These are phyloP conservation scores for Lepus oiostolus DNA, from an alignment of 2,797 vertebrate species.

Conservation along the genomic window DNA sequence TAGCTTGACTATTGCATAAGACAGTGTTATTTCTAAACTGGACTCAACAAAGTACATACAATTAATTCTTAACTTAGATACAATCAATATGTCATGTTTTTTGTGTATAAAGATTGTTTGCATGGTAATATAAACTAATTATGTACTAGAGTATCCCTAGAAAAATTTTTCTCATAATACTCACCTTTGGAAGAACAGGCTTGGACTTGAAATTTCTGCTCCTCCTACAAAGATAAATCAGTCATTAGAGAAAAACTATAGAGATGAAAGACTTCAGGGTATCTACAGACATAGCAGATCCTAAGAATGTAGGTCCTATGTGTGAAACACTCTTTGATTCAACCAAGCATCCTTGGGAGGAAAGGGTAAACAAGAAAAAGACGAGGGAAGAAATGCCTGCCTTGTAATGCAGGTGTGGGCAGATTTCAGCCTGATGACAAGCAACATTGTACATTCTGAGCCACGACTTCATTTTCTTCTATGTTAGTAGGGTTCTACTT, in stretches of 20 bases:
- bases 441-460: slow-evolving; percentile 14
- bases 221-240: slow-evolving; percentile 91
- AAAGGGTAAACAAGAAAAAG: slow-evolving; percentile 25
- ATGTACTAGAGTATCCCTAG: background rate
- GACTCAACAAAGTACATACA: background rate
- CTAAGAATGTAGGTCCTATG: background rate
- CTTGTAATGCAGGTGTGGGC: background rate
- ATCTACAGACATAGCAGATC: background rate
- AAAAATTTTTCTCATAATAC: slow-evolving; percentile 52
- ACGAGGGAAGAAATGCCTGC: background rate
- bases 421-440: slow-evolving; percentile 21
- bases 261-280: slow-evolving; percentile 42
- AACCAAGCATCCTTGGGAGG: slow-evolving; percentile 46
- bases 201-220: slow-evolving; percentile 97
- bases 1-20: slow-evolving; percentile 5
- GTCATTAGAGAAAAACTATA: slow-evolving; percentile 53
- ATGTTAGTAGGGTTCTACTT: background rate
- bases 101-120: slow-evolving; percentile 30
- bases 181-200: slow-evolving; percentile 96
- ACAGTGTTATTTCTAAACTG: slow-evolving; percentile 48
- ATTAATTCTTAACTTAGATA: slow-evolving; percentile 21
- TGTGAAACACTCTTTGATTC: slow-evolving; percentile 35
- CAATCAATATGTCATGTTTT: slow-evolving; percentile 45
- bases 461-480: slow-evolving; percentile 12
- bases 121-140: slow-evolving; percentile 23